Evolutionary conservation across 2,888 invertebrate genomes (phyloP).

Genomic region (Drosophila phalerata): DNA sequence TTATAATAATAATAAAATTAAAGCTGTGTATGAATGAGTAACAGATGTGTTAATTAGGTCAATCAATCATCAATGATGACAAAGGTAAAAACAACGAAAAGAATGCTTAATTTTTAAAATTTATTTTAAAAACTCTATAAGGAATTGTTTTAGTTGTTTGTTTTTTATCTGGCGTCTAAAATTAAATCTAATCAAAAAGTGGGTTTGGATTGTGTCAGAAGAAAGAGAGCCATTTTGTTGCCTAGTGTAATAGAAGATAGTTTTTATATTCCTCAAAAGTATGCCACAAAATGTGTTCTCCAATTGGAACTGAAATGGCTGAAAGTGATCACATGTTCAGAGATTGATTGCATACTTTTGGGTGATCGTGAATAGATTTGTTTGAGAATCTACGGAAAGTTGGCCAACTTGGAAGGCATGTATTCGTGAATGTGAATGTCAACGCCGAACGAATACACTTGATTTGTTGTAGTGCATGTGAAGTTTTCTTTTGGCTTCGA

Average conservation of each 20-base stretch:
- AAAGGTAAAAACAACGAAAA: no score
- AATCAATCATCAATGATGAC: no score
- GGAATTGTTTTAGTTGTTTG: no score
- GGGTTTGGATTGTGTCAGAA: no score
- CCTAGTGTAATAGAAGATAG: neutral
- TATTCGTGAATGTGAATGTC: neutral
- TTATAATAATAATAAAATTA: no score
- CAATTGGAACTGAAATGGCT: neutral
- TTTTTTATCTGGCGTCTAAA: no score
- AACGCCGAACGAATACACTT: conserved; percentile 18
- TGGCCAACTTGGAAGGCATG: neutral
- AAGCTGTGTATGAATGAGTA: no score
- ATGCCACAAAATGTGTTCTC: conserved; percentile 31
- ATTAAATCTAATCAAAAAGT: no score
- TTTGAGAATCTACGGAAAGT: neutral
- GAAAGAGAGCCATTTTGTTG: no score
- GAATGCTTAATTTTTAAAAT: no score
- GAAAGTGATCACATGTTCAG: neutral
- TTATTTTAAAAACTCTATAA: no score
- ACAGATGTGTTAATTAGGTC: no score
- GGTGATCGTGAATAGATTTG: conserved; percentile 21
- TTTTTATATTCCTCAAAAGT: conserved; percentile 23
- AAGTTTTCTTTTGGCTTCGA: conserved; percentile 34
- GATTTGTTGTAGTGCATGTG: conserved; percentile 33
- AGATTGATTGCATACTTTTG: conserved; percentile 46